Conservation (phyloP, 2,113 vertebrate genomes). For the Merops nubicus region DNA sequence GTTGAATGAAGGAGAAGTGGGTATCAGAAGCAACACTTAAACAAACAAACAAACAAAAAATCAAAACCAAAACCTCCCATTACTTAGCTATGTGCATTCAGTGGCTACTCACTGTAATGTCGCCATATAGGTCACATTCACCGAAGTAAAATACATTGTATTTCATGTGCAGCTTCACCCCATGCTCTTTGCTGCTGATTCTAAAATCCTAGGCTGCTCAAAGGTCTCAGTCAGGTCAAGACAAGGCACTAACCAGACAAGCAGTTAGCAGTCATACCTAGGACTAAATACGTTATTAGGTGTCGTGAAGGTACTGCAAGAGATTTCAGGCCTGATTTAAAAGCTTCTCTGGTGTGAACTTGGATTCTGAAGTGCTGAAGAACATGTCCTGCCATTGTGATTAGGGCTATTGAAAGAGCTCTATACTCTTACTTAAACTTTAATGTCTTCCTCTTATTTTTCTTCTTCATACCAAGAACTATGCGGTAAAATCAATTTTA, state of each 20-base stretch:
- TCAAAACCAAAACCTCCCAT: neutral
- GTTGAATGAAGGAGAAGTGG: neutral
- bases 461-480: neutral
- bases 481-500: neutral
- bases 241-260: neutral
- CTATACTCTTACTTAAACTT: neutral
- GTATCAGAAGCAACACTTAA: neutral
- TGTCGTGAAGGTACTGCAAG: neutral
- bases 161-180: neutral
- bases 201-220: neutral
- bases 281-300: neutral
- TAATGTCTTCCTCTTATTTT: neutral
- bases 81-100: neutral
- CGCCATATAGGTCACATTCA: neutral
- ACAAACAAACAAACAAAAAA: neutral
- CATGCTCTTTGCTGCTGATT: neutral
- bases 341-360: neutral
- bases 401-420: neutral
- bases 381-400: neutral
- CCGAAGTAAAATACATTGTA: neutral
- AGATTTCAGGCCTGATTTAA: neutral
- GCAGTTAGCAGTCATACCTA: neutral
- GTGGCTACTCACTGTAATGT: neutral
- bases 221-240: neutral
- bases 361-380: neutral